Evolutionary conservation across 2,113 vertebrate species (phyloP), one percentile per base, ranked within the genome.

Genomic region (Excalfactoria chinensis): DNA sequence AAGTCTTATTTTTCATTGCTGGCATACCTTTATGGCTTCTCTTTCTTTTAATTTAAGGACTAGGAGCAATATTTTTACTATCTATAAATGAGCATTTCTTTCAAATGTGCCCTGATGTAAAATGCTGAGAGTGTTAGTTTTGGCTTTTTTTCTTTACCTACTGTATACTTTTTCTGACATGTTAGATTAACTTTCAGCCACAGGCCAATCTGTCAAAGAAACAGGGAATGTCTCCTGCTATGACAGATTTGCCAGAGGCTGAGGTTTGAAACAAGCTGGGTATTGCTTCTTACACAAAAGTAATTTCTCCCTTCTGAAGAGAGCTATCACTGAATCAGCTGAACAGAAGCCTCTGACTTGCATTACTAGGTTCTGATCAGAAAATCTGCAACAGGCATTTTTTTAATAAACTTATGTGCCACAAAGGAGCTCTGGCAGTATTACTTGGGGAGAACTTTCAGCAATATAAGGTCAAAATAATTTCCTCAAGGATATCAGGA

Each of bases 201-300:
- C 95, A 91, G 96, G 97, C 96, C 94, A 97, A 97, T 98, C 97
- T 98, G 97, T 98, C 97, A 98, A 92, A 97, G 97, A 97, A 97
- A 98, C 96, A 97, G 96, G 94, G 97, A 97, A 97, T 96, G 97
- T 98, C 97, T 97, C 95, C 95, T 96, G 91, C 87, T 93, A 95
- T 97, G 97, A 98, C 97, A 97, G 96, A 97, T 97, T 97, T 98
- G 97, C 98, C 96, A 97, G 97, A n/a, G 83, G 97, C 97, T 97
- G 95, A 97, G 92, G 91, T 97, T 97, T 97, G 97, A 97, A 97
- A 97, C 94, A 96, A 97, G 95, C 95, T 97, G 92, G 93, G 92
- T 97, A 97, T 97, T 97, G 96, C 96, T 97, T 97, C 95, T 97
- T 92, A 91, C 94, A 95, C 93, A 97, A 97, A 97, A 97, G 96